Evolutionary conservation across 1,140 invertebrate genomes (phyloP).

Genomic region (Cepaea nemoralis): DNA sequence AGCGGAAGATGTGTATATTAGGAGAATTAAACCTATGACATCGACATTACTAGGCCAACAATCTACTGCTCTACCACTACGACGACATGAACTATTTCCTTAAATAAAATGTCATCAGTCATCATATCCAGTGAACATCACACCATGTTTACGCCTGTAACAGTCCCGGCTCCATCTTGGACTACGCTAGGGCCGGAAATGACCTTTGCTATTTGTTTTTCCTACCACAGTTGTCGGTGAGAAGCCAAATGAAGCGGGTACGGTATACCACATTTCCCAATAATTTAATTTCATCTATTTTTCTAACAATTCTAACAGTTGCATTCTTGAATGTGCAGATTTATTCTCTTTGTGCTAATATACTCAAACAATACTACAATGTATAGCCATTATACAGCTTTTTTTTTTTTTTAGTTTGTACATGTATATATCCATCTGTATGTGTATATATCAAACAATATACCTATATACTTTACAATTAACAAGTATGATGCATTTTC

Average conservation of each 20-base stretch:
- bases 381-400: background rate
- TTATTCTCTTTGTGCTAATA: background rate
- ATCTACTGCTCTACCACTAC: no score
- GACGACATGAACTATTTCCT: no score
- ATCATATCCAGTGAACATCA: no score
- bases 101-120: no score
- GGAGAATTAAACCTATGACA: no score
- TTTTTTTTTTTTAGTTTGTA: background rate
- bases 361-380: background rate
- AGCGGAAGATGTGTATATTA: no score
- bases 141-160: no score
- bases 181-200: background rate
- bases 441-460: no score
- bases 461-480: no score
- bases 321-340: conserved; percentile 18
- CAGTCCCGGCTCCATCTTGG: no score
- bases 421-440: background rate
- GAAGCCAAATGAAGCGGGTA: conserved; percentile 45
- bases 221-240: conserved; percentile 33
- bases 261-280: conserved; percentile 27
- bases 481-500: no score
- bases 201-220: background rate
- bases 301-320: background rate
- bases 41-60: no score
- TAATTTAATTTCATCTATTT: conserved; percentile 1